Evolutionary conservation across 2,113 vertebrate species (phyloP).

Genomic region (Tetraodon nigroviridis): DNA sequence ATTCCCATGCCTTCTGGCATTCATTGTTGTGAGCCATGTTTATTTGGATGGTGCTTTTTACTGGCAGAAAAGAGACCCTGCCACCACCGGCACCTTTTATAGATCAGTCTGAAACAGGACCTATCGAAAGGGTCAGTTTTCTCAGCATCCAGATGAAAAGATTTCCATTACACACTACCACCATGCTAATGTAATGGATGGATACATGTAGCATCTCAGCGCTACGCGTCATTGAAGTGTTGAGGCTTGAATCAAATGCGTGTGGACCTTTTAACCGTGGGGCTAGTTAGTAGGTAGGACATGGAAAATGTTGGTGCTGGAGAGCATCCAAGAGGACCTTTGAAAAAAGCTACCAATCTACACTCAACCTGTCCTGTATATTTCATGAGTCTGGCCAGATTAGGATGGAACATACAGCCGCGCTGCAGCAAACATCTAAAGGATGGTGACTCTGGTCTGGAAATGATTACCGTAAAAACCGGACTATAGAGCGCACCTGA

Average conservation of each 20-base stretch:
- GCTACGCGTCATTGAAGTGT: no score
- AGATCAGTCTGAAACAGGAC: neutral
- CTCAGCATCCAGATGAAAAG: no score
- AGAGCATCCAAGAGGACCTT: conserved; percentile 1
- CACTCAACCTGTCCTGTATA: neutral
- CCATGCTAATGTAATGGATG: no score
- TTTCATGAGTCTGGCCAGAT: neutral
- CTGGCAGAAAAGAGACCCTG: conserved; percentile 28
- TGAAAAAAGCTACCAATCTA: neutral
- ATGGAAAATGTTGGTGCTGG: no score
- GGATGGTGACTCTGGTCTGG: neutral
- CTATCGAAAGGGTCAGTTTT: no score
- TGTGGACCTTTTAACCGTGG: no score
- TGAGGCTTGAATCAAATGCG: no score
- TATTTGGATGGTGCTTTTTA: conserved; percentile 27
- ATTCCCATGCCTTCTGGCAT: conserved; percentile 30
- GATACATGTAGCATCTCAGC: no score
- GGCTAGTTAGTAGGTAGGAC: neutral
- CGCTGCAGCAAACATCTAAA: neutral
- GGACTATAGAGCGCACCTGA: no score
- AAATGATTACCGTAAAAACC: no score
- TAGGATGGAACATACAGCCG: neutral
- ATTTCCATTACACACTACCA: no score
- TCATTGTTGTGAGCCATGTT: conserved; percentile 8
- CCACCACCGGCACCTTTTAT: conserved; percentile 1